Conservation (phyloP, 2,113 vertebrate species). For the Calidris pugnax region DNA sequence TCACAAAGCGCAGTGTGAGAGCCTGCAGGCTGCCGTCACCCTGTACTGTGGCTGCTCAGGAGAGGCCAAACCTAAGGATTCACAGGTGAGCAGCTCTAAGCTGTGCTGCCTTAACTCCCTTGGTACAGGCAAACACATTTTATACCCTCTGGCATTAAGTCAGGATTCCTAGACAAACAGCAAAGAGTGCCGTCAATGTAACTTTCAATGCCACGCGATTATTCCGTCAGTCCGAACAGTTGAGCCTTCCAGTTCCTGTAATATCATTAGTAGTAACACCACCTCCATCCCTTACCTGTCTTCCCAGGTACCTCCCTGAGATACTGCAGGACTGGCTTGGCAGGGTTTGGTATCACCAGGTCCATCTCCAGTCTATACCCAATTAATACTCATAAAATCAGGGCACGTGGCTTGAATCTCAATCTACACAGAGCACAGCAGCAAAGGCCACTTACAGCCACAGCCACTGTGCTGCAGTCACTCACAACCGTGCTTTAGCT, state of each 20-base stretch:
- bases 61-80: neutral
- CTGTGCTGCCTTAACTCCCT: neutral
- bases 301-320: neutral
- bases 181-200: neutral
- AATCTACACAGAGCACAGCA: rapidly evolving
- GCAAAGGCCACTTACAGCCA: neutral
- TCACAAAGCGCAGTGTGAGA: neutral
- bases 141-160: neutral
- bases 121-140: neutral
- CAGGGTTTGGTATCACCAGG: neutral
- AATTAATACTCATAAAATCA: neutral
- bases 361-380: neutral
- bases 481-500: neutral
- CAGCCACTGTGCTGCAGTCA: too few species aligned
- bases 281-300: neutral
- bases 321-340: neutral
- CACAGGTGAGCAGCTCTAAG: neutral
- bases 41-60: neutral
- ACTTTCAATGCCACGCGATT: neutral
- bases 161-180: neutral
- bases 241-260: neutral
- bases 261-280: neutral
- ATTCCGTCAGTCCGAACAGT: neutral
- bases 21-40: rapidly evolving
- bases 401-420: neutral